Percentiles rank a stretch among this genome's conserved stretches.
Conservation (phyloP, 2,888 invertebrate genomes). For the Drymonia ruficornis region DNA sequence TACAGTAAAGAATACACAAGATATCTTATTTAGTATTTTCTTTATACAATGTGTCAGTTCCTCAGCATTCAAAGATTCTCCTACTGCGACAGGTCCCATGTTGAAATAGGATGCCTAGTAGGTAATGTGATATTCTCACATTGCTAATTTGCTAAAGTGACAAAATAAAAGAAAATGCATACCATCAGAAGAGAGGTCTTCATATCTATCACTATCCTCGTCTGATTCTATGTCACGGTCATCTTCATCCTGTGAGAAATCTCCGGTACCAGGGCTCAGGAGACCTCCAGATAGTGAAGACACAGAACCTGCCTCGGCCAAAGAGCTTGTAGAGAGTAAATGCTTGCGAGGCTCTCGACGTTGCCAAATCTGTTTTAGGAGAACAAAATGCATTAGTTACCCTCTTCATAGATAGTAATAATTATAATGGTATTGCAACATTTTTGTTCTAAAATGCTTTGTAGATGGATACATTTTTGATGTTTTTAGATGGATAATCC, state of each 20-base stretch:
- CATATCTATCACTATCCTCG: conserved; percentile 94
- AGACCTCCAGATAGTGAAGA: conserved; percentile 93
- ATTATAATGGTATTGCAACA: no score
- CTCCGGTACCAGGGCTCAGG: conserved; percentile 91
- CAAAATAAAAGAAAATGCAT: conserved; percentile 16
- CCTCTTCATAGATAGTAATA: no score
- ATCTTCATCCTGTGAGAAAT: conserved; percentile 93
- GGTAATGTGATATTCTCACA: not conserved
- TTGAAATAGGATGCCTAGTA: no score
- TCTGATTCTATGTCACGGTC: conserved; percentile 90
- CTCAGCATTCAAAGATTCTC: no score
- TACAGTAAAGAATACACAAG: not conserved
- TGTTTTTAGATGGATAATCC: no score
- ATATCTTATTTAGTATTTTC: not conserved
- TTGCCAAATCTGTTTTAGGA: conserved; percentile 88
- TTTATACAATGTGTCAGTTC: no score
- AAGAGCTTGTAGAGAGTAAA: conserved; percentile 92
- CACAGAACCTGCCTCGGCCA: conserved; percentile 93
- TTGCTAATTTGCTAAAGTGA: conserved; percentile 2
- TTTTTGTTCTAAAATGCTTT: no score
- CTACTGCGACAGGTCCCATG: no score
- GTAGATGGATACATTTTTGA: no score
- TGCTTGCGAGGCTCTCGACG: conserved; percentile 94
- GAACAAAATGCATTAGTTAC: conserved; percentile 10
- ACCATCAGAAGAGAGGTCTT: conserved; percentile 93